Conservation (phyloP, 2,797 vertebrate genomes). For the Xiphophorus birchmanni region DNA sequence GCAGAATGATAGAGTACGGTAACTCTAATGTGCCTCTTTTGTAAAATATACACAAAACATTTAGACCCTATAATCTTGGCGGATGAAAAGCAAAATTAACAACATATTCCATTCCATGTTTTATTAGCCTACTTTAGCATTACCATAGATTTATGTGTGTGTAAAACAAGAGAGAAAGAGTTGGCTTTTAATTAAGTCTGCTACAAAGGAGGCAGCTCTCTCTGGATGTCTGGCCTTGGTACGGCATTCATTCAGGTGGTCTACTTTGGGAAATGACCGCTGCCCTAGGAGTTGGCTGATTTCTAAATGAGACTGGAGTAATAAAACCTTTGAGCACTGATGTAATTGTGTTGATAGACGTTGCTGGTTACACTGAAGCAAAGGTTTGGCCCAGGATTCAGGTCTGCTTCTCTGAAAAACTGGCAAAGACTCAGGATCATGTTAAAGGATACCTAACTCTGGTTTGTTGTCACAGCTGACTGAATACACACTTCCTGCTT, state of each 20-base stretch:
- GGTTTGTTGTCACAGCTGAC: constrained; percentile 34
- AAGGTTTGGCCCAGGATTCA: background rate
- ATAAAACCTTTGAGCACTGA: constrained; percentile 7
- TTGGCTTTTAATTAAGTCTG: constrained; percentile 59
- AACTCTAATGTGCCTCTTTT: background rate
- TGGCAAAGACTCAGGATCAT: background rate
- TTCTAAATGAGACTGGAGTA: constrained; percentile 21
- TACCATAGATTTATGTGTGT: constrained; percentile 11
- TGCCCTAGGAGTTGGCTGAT: constrained; percentile 36
- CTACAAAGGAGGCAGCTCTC: constrained; percentile 18
- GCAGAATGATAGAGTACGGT: background rate
- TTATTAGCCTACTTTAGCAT: background rate
- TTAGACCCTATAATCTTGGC: background rate
- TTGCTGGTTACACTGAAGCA: background rate
- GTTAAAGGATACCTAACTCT: background rate
- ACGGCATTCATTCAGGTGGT: constrained; percentile 31
- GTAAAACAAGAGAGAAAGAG: constrained; percentile 31
- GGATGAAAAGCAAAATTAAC: background rate
- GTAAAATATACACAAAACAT: background rate
- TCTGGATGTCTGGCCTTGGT: constrained; percentile 39
- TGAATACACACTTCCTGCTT: constrained; percentile 30
- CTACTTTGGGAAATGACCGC: constrained; percentile 33
- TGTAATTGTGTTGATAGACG: background rate
- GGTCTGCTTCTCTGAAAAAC: background rate
- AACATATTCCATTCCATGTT: background rate